These are phyloP conservation scores for Eleutherodactylus coqui DNA, from an alignment of 2,797 vertebrate genomes.

Conservation along the genomic window DNA sequence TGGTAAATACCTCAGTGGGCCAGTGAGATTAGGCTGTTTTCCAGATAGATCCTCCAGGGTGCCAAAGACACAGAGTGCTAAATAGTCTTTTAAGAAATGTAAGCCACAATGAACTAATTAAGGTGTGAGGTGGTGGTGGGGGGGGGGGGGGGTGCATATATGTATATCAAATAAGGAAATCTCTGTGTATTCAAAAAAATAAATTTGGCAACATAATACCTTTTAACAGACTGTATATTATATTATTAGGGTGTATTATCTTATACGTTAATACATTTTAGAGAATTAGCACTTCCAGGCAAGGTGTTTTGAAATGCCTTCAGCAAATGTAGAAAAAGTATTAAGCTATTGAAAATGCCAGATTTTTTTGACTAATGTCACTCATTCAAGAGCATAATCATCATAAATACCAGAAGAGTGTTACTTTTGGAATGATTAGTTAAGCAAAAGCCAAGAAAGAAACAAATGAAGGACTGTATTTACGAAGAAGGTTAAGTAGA, in stretches of 20 bases:
- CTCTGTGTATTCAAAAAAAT: no score
- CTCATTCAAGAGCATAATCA: background rate
- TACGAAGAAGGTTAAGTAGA: constrained; percentile 3
- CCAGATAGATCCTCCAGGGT: background rate
- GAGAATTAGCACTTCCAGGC: background rate
- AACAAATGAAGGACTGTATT: background rate
- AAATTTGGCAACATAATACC: no score
- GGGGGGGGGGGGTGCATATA: no score
- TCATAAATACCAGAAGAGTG: background rate
- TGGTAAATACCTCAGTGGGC: background rate
- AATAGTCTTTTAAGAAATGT: background rate
- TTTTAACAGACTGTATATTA: no score
- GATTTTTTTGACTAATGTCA: background rate
- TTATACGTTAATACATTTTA: background rate
- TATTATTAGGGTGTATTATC: no score
- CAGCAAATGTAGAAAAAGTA: background rate
- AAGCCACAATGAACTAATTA: no score
- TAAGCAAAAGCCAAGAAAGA: background rate
- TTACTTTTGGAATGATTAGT: constrained; percentile 6
- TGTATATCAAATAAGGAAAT: no score
- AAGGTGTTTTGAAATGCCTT: background rate
- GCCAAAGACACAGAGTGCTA: background rate
- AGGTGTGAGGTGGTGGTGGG: no score
- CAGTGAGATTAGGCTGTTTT: background rate
- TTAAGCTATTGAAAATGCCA: background rate